A percentile compares a stretch with the other conserved stretches of the same genome.
phyloP scores from a whole-genome alignment of 2,113 vertebrate genomes.

The Ondatra zibethicus region DNA sequence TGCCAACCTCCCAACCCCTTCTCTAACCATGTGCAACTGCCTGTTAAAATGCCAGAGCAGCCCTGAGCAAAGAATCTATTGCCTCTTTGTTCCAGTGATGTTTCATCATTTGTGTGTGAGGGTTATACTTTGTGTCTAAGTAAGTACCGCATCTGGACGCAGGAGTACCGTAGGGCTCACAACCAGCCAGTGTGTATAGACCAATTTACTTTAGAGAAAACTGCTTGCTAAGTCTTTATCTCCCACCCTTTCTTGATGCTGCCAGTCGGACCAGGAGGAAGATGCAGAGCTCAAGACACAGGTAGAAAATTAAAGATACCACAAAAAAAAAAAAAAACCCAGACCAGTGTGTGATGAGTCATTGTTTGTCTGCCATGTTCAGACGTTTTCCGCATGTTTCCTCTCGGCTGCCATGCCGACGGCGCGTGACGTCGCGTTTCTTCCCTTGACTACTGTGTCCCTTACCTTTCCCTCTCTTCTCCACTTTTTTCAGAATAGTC shows the following conservation, averaged over 20 bases:
- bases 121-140: background rate
- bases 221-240: constrained; percentile 83
- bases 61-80: background rate
- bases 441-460: constrained; percentile 81
- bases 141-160: background rate
- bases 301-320: constrained; percentile 85
- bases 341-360: constrained; percentile 45
- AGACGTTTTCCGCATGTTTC: constrained; percentile 79
- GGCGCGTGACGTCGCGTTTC: constrained; percentile 79
- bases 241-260: constrained; percentile 86
- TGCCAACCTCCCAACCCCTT: background rate
- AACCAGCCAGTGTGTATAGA: background rate
- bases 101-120: background rate
- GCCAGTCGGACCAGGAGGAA: constrained; percentile 97
- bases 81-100: background rate
- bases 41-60: background rate
- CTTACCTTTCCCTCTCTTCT: constrained; percentile 89
- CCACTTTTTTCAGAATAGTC: constrained; percentile 95
- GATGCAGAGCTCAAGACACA: constrained; percentile 90
- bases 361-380: constrained; percentile 58
- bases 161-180: background rate
- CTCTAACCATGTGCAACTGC: background rate
- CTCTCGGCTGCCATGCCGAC: background rate
- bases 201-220: background rate
- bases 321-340: background rate